Evolutionary conservation across 2,888 invertebrate species (phyloP).

Genomic region (Trichogramma dendrolimi): DNA sequence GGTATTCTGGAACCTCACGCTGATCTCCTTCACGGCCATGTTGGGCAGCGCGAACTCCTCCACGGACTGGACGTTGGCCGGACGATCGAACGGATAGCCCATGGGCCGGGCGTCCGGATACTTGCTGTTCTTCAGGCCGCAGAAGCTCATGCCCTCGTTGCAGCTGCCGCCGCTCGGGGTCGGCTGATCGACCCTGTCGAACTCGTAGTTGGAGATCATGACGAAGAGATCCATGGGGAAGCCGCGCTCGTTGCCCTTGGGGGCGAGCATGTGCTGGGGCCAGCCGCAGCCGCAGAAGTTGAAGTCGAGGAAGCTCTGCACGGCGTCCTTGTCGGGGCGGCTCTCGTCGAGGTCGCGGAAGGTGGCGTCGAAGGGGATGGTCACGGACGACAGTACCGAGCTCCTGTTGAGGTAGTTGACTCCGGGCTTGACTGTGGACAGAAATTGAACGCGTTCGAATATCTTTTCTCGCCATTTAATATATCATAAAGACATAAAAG

Average conservation of each 20-base stretch:
- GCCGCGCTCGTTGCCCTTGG: conserved; percentile 66
- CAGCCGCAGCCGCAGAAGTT: conserved; percentile 85
- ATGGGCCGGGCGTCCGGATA: conserved; percentile 79
- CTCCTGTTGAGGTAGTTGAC: conserved; percentile 63
- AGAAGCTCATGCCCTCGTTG: conserved; percentile 59
- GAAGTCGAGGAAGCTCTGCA: conserved; percentile 57
- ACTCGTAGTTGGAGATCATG: conserved; percentile 70
- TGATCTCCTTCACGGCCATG: conserved; percentile 65
- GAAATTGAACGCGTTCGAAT: not conserved
- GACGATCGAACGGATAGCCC: conserved; percentile 78
- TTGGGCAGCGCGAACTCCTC: conserved; percentile 68
- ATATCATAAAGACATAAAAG: no score
- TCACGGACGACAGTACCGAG: conserved; percentile 72
- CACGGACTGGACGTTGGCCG: conserved; percentile 58
- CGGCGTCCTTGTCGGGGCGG: conserved; percentile 55
- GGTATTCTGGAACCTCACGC: conserved; percentile 51
- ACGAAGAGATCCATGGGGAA: conserved; percentile 66
- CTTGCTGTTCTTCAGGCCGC: conserved; percentile 70
- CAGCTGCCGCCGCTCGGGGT: conserved; percentile 47
- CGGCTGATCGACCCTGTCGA: conserved; percentile 57
- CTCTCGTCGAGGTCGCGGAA: conserved; percentile 66
- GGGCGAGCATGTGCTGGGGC: conserved; percentile 76
- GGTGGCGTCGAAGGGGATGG: conserved; percentile 76
- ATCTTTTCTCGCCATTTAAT: no score
- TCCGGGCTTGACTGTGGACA: conserved; percentile 62